Evolutionary conservation across 92 coral and sea anemone species (phyloP).

Genomic region (Parazoanthus darwini): DNA sequence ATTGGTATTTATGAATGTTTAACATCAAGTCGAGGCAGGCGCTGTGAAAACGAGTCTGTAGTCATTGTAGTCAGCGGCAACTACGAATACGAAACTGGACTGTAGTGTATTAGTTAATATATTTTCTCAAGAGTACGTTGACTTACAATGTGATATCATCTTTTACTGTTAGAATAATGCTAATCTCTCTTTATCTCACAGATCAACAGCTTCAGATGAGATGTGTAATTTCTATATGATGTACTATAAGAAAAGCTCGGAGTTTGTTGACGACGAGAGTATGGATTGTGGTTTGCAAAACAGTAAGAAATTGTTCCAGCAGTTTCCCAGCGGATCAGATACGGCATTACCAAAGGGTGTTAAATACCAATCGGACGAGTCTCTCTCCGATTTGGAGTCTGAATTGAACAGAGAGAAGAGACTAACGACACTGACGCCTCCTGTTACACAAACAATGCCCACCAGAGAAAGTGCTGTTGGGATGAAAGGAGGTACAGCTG

Average conservation of each 20-base stretch:
- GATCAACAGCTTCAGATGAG: constrained; percentile 78
- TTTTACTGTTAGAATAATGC: too few relatives aligned
- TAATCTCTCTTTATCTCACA: constrained; percentile 40
- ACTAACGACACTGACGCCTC: neutral
- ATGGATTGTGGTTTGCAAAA: constrained; percentile 52
- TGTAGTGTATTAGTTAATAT: too few relatives aligned
- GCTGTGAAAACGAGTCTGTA: too few relatives aligned
- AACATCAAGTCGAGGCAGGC: too few relatives aligned
- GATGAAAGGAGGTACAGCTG: constrained; percentile 3
- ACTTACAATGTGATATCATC: too few relatives aligned
- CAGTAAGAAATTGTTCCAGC: constrained; percentile 3
- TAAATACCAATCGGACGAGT: constrained; percentile 2
- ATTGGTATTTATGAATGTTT: too few relatives aligned
- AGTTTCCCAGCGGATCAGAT: constrained; percentile 35
- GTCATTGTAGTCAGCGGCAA: too few relatives aligned
- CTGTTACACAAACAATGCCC: neutral
- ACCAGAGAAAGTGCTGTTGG: neutral
- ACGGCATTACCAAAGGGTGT: constrained; percentile 52
- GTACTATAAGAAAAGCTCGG: constrained; percentile 63
- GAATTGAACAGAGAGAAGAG: neutral
- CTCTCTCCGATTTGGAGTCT: neutral
- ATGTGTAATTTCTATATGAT: constrained; percentile 99
- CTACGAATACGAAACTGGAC: too few relatives aligned
- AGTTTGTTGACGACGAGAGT: neutral
- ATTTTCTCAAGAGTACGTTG: too few relatives aligned